phyloP scores from a whole-genome alignment of 2,113 vertebrate species.

The Callipepla californica region DNA sequence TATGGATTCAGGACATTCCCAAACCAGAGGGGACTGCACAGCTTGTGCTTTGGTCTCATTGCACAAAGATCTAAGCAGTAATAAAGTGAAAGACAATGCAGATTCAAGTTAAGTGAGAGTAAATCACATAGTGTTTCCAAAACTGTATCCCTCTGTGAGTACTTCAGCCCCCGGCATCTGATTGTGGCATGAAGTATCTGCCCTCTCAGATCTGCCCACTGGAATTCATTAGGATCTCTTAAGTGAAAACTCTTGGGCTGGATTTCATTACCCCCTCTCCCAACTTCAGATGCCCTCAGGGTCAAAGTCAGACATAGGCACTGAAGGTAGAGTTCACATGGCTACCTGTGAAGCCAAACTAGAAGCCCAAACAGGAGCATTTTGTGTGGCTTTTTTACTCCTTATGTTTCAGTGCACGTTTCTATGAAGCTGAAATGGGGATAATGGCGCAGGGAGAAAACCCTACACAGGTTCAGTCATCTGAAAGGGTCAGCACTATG shows the following conservation, averaged over 20 bases:
- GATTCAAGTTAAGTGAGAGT: background rate
- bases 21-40: background rate
- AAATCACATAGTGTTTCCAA: background rate
- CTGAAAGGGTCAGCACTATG: rapidly evolving
- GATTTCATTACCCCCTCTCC: background rate
- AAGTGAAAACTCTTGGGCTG: background rate
- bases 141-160: background rate
- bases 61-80: background rate
- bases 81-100: background rate
- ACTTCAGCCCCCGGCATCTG: background rate
- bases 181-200: background rate
- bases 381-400: background rate
- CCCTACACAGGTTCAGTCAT: background rate
- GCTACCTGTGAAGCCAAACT: background rate
- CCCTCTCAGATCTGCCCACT: background rate
- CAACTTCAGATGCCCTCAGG: background rate
- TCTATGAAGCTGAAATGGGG: background rate
- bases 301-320: background rate
- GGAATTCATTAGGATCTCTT: background rate
- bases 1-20: background rate
- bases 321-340: too few species aligned
- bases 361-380: background rate
- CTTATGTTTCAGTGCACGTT: background rate
- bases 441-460: background rate
- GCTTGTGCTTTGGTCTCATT: background rate